A percentile compares a stretch with the other conserved stretches of the same genome.
phyloP scores from a whole-genome alignment of 2,113 vertebrate genomes.

The Phaethornis superciliosus region DNA sequence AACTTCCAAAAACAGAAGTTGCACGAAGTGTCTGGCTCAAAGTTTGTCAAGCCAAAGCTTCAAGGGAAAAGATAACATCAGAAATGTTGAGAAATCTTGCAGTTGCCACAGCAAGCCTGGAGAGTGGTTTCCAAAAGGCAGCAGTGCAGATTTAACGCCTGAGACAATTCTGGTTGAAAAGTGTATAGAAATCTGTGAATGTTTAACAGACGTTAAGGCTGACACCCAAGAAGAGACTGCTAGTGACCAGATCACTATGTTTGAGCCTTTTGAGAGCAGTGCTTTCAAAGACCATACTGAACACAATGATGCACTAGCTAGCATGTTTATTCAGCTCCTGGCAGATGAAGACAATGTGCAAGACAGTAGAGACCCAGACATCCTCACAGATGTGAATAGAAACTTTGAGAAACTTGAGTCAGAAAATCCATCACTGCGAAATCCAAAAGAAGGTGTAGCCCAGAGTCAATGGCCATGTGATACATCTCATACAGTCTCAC shows the following conservation, averaged over 20 bases:
- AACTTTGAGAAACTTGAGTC: neutral
- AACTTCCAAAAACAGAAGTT: slow-evolving; percentile 57
- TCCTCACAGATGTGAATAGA: neutral
- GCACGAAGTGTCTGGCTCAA: slow-evolving; percentile 63
- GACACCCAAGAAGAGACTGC: slow-evolving; percentile 30
- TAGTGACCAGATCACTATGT: neutral
- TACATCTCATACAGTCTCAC: neutral
- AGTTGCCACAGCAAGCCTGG: neutral
- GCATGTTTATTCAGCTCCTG: slow-evolving; percentile 69
- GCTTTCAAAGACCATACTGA: slow-evolving; percentile 5
- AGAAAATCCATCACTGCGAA: neutral
- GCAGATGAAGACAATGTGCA: neutral
- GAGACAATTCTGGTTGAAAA: slow-evolving; percentile 61
- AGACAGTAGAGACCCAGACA: neutral
- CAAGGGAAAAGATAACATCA: slow-evolving; percentile 4
- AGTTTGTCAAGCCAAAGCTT: slow-evolving; percentile 26
- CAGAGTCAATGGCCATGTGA: neutral
- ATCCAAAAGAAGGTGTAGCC: neutral
- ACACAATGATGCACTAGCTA: slow-evolving; percentile 50
- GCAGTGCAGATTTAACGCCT: slow-evolving; percentile 42
- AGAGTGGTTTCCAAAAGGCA: slow-evolving; percentile 33
- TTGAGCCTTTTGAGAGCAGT: neutral
- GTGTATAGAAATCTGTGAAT: slow-evolving; percentile 39
- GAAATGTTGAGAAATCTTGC: neutral
- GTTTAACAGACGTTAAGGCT: neutral